These are phyloP conservation scores for Thaumetopoea pityocampa DNA, from an alignment of 1,140 invertebrate species.

Conservation along the genomic window DNA sequence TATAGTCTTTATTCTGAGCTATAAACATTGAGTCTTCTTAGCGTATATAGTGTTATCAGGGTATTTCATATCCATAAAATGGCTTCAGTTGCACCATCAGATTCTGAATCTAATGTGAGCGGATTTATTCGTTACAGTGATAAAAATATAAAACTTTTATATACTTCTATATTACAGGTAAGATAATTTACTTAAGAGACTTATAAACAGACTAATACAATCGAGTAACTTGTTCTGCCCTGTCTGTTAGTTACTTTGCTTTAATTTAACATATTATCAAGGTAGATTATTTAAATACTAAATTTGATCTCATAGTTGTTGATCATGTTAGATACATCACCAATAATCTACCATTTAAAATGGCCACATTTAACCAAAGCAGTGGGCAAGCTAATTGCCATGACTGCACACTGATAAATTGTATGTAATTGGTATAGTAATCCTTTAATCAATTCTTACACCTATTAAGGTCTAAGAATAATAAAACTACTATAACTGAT, in stretches of 20 bases:
- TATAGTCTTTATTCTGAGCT: no score
- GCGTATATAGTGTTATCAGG: no score
- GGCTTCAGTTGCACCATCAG: slow-evolving; percentile 49
- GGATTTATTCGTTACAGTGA: slow-evolving; percentile 57
- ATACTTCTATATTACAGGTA: slow-evolving; percentile 55
- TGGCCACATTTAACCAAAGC: no score
- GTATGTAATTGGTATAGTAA: no score
- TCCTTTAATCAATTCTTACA: no score
- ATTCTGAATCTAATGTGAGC: slow-evolving; percentile 64
- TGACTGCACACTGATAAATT: no score
- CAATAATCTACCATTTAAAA: no score
- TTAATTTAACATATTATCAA: background rate
- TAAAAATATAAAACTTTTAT: slow-evolving; percentile 50
- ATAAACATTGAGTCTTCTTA: no score
- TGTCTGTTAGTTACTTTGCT: background rate
- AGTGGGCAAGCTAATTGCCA: no score
- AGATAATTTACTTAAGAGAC: slow-evolving; percentile 1
- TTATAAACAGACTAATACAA: background rate
- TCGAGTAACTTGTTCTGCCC: background rate
- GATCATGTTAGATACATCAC: no score
- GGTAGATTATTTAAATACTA: background rate
- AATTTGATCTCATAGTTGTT: background rate
- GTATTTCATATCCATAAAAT: slow-evolving; percentile 23
- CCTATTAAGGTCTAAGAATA: no score
- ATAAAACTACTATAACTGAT: no score